Evolutionary conservation across 2,888 invertebrate genomes (phyloP).

Genomic region (Electrophaes corylata): DNA sequence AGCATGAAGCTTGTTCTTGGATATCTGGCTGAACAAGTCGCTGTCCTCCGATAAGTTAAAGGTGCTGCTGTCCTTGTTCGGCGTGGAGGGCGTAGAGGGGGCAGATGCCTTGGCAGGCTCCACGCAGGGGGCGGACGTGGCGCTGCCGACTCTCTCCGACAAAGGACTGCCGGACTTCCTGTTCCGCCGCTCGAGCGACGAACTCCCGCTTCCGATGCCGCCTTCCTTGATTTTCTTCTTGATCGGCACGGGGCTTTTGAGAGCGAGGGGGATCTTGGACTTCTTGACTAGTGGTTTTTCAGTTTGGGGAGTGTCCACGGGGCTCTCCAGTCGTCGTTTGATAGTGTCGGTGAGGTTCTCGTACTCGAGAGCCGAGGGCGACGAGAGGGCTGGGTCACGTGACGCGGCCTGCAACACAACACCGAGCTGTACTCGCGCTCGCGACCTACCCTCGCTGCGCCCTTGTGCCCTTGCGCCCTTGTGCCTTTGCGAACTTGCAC

Average conservation of each 20-base stretch:
- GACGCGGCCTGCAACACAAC: slow-evolving; percentile 62
- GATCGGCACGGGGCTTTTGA: slow-evolving; percentile 71
- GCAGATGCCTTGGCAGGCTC: slow-evolving; percentile 42
- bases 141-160: slow-evolving; percentile 16
- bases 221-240: slow-evolving; percentile 63
- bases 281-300: slow-evolving; percentile 69
- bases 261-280: slow-evolving; percentile 74
- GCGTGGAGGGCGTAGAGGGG: slow-evolving; percentile 64
- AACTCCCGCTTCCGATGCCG: slow-evolving; percentile 57
- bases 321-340: slow-evolving; percentile 82
- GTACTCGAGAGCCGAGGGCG: slow-evolving; percentile 61
- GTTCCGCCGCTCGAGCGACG: slow-evolving; percentile 56
- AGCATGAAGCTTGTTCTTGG: slow-evolving; percentile 70
- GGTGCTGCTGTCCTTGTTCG: slow-evolving; percentile 82
- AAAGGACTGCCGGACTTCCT: slow-evolving; percentile 45
- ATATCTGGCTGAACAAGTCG: slow-evolving; percentile 88
- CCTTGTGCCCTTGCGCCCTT: too few relatives aligned
- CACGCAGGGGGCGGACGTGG: slow-evolving; percentile 42
- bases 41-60: slow-evolving; percentile 88
- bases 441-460: too few relatives aligned
- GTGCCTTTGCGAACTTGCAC: too few relatives aligned
- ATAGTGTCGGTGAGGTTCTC: slow-evolving; percentile 87
- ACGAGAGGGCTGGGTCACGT: slow-evolving; percentile 21
- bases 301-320: slow-evolving; percentile 69
- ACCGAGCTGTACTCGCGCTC: slow-evolving; percentile 37